Evolutionary conservation across 2,113 vertebrate species (phyloP).

Genomic region (Hipposideros armiger): DNA sequence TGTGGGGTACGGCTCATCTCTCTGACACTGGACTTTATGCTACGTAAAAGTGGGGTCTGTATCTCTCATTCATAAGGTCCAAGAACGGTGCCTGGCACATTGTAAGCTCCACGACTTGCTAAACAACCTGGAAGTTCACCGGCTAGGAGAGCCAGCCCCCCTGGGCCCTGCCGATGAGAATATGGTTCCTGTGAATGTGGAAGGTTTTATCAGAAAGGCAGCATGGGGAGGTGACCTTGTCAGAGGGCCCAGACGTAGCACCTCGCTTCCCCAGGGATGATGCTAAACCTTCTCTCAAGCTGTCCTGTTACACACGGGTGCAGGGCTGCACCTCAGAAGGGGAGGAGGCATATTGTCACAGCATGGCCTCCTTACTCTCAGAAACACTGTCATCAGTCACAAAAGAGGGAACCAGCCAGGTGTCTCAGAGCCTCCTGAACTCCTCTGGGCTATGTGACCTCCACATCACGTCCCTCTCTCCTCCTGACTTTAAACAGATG

Average conservation of each 20-base stretch:
- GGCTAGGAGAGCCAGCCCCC: neutral
- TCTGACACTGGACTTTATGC: neutral
- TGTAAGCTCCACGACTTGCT: neutral
- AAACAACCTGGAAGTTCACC: rapidly evolving
- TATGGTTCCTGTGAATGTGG: rapidly evolving
- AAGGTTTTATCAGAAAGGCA: neutral
- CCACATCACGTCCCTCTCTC: rapidly evolving
- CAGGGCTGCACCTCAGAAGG: neutral
- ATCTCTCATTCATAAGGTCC: neutral
- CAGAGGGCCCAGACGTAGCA: neutral
- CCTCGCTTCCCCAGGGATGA: neutral
- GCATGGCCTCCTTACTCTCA: neutral
- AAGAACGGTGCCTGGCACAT: neutral
- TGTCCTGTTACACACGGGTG: rapidly evolving
- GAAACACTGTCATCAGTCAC: neutral
- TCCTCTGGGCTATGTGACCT: neutral
- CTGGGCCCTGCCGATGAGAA: neutral
- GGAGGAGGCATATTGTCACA: neutral
- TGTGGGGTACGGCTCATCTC: rapidly evolving
- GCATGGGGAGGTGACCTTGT: no score
- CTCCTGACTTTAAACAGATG: neutral
- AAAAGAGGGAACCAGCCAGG: neutral
- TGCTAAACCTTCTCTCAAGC: neutral
- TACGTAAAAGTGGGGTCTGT: neutral
- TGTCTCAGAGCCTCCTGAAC: no score